A percentile compares a stretch with the other conserved stretches of the same genome.
Conservation (phyloP, 2,888 invertebrate genomes). For the Sthenelais limicola region DNA sequence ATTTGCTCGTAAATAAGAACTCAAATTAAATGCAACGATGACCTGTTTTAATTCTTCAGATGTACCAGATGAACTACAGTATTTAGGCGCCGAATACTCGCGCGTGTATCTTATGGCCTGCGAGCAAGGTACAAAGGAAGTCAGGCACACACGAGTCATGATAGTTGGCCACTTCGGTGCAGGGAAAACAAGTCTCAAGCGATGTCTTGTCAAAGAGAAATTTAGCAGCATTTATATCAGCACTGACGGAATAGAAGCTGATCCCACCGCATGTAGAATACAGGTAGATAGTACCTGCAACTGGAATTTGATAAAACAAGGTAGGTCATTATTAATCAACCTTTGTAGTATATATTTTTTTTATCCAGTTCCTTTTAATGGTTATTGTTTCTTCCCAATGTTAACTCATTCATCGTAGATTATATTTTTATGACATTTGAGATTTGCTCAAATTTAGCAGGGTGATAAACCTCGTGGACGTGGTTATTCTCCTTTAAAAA, state of each 20-base stretch:
- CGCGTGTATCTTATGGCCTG: constrained; percentile 32
- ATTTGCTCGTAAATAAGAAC: too few species aligned
- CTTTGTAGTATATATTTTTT: too few species aligned
- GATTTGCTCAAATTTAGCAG: too few species aligned
- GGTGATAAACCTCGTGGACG: too few species aligned
- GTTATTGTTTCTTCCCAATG: too few species aligned
- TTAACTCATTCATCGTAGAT: too few species aligned
- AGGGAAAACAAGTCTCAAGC: constrained; percentile 33
- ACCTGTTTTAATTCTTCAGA: background rate
- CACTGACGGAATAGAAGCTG: constrained; percentile 30
- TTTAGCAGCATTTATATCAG: constrained; percentile 1
- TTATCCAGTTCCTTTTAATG: too few species aligned
- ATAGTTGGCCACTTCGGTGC: constrained; percentile 33
- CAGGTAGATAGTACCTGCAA: constrained; percentile 17
- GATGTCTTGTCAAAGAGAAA: constrained; percentile 16
- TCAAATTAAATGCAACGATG: too few species aligned
- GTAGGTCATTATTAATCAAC: background rate
- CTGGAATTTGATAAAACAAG: constrained; percentile 16
- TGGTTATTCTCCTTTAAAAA: too few species aligned
- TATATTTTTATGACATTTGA: too few species aligned
- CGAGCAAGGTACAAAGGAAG: constrained; percentile 22
- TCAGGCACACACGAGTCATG: constrained; percentile 29
- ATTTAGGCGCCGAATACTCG: constrained; percentile 19
- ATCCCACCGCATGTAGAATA: background rate
- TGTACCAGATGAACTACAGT: constrained; percentile 19